Conservation (phyloP, 2,113 vertebrate genomes). For the Circaetus gallicus region DNA sequence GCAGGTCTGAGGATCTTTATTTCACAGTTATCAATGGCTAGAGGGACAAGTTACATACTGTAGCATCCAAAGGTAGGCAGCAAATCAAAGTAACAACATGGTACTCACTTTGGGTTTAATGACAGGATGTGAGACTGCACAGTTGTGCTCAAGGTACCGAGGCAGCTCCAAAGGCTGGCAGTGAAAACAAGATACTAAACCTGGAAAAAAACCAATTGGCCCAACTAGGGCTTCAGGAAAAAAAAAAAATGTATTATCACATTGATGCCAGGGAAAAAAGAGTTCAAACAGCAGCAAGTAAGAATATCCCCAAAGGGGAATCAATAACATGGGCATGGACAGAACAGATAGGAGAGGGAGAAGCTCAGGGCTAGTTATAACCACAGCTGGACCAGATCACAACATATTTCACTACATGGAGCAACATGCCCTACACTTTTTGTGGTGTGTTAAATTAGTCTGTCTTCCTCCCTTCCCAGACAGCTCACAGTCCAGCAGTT, state of each 20-base stretch:
- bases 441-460: not conserved
- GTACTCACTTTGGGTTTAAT: not conserved
- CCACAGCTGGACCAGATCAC: not conserved
- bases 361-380: not conserved
- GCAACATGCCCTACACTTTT: not conserved
- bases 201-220: not conserved
- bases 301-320: not conserved
- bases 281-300: not conserved
- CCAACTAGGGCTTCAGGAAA: not conserved
- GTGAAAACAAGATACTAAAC: slow-evolving; percentile 1
- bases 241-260: not conserved
- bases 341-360: not conserved
- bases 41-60: not conserved
- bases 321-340: not conserved
- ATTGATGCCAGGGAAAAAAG: not conserved
- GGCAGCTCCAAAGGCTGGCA: not conserved
- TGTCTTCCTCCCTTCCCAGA: not conserved
- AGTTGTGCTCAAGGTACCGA: not conserved
- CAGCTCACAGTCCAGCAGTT: not conserved
- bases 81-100: not conserved
- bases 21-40: not conserved
- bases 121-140: not conserved
- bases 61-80: not conserved
- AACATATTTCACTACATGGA: not conserved
- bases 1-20: slow-evolving; percentile 34